Conservation (phyloP, 37 sponge, comb jelly and placozoan species). For the Ianthella basta region DNA sequence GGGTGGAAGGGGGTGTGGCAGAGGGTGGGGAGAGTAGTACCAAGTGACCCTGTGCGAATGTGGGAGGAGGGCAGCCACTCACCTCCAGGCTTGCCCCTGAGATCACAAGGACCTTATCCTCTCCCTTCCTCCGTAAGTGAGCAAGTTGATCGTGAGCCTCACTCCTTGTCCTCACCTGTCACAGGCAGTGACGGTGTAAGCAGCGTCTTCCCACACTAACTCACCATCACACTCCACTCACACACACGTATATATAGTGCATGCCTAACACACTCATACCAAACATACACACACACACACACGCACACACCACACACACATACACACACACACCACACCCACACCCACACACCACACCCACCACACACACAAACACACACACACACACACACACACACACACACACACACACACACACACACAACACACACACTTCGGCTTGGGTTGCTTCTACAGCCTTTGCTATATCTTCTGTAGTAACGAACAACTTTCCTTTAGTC, state of each 20-base stretch:
- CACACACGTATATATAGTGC: background rate
- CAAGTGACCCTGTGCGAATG: background rate
- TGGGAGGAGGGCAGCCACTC: background rate
- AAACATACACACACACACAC: no score
- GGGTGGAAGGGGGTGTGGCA: background rate
- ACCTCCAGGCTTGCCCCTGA: constrained; percentile 77
- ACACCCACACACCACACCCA: no score
- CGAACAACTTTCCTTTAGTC: no score
- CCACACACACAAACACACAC: no score
- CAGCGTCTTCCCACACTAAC: background rate
- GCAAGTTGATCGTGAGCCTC: background rate
- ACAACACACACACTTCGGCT: no score
- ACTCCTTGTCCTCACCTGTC: background rate
- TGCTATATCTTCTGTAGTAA: no score
- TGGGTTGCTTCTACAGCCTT: no score
- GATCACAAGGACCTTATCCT: constrained; percentile 78
- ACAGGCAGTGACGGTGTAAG: no score
- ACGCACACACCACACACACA: no score
- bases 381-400: background rate
- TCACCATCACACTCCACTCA: background rate
- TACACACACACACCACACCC: no score
- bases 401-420: no score
- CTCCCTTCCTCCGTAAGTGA: constrained; percentile 45
- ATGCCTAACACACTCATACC: no score
- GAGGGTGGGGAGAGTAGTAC: background rate